These are phyloP conservation scores for Coptodon bakossiorum DNA, from an alignment of 2,113 vertebrate species.

Conservation along the genomic window DNA sequence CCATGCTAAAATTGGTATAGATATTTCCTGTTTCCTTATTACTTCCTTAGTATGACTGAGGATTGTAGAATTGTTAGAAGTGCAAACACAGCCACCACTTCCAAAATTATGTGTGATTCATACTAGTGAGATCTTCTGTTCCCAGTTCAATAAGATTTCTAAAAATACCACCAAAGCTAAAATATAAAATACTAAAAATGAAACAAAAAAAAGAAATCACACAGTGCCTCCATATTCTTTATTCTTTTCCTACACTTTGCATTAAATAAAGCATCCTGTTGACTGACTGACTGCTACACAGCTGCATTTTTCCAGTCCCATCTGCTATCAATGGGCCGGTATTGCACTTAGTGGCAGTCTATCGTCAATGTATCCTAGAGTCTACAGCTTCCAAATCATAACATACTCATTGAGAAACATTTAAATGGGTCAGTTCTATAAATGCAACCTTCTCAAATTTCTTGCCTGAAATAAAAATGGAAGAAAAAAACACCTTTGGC, in stretches of 20 bases:
- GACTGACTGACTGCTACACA: not conserved
- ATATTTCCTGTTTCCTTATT: not conserved
- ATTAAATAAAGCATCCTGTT: not conserved
- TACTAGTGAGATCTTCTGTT: not conserved
- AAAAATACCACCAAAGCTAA: not conserved
- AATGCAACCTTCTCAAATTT: not conserved
- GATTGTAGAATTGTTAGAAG: not conserved
- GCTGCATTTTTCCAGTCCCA: not conserved
- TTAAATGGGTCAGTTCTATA: not conserved
- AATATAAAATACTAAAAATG: not conserved
- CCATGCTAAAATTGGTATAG: not conserved
- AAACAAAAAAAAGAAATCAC: not conserved
- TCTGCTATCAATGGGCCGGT: not conserved
- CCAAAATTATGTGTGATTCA: not conserved
- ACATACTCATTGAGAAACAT: not conserved
- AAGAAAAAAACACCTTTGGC: not conserved
- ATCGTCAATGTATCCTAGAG: not conserved
- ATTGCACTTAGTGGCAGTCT: not conserved
- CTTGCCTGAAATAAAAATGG: accelerated
- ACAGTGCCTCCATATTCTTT: not conserved
- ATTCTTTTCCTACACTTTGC: not conserved
- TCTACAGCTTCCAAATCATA: not conserved
- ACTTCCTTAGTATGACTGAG: not conserved
- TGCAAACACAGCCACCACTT: not conserved
- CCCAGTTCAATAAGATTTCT: not conserved